Conservation (phyloP, 2,888 invertebrate genomes). For the Exocentrus adspersus region DNA sequence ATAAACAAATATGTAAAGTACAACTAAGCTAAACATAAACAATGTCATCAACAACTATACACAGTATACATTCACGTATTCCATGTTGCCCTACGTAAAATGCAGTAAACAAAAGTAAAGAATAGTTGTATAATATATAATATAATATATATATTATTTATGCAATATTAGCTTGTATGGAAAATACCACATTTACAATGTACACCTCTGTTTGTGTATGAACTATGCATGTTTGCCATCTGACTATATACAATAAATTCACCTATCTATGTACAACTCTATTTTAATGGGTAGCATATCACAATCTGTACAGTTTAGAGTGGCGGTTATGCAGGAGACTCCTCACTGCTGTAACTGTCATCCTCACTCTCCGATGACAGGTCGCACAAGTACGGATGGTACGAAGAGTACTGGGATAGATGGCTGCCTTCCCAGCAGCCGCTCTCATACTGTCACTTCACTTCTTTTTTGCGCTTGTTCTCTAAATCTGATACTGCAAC, state of each 20-base stretch:
- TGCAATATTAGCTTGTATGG: conserved; percentile 56
- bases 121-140: conserved; percentile 52
- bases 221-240: conserved; percentile 43
- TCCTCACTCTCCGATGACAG: conserved; percentile 42
- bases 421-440: conserved; percentile 56
- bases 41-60: conserved; percentile 62
- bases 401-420: conserved; percentile 39
- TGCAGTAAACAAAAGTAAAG: conserved; percentile 54
- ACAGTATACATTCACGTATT: conserved; percentile 57
- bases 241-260: conserved; percentile 60
- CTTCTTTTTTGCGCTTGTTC: conserved; percentile 63
- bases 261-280: conserved; percentile 56
- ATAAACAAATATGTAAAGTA: conserved; percentile 59
- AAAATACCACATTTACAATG: conserved; percentile 59
- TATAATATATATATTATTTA: conserved; percentile 54
- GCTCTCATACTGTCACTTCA: conserved; percentile 64
- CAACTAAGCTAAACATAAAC: conserved; percentile 62
- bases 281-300: conserved; percentile 54
- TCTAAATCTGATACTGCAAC: conserved; percentile 61
- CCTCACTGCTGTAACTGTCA: conserved; percentile 41
- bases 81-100: conserved; percentile 62
- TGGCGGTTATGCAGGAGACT: conserved; percentile 38
- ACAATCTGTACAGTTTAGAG: conserved; percentile 60
- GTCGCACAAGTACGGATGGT: conserved; percentile 43
- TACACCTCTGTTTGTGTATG: conserved; percentile 50